Evolutionary conservation across 1,140 invertebrate species (phyloP).

Genomic region (Bombus difficillimus): DNA sequence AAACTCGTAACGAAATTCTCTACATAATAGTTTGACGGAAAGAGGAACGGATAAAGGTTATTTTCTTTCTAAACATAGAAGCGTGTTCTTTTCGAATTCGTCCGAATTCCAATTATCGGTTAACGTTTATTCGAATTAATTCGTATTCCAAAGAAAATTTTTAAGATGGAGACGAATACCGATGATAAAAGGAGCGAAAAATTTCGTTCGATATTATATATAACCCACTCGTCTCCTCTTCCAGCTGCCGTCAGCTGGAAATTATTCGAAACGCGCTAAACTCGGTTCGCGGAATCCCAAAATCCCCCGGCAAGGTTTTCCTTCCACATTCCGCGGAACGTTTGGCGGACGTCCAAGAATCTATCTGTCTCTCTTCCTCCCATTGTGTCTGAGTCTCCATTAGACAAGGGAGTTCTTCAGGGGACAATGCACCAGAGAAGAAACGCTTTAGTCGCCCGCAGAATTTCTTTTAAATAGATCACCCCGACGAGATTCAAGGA

Average conservation of each 20-base stretch:
- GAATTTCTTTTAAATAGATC: constrained; percentile 51
- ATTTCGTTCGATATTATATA: no score
- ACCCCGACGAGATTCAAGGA: background rate
- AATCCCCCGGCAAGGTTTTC: constrained; percentile 31
- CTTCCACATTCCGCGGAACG: constrained; percentile 52
- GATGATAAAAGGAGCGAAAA: no score
- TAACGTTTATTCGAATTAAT: no score
- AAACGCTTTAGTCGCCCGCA: background rate
- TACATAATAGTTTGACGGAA: no score
- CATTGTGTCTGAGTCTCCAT: background rate
- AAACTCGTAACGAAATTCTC: no score
- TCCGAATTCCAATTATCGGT: no score
- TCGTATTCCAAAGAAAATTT: no score
- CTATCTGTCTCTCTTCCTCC: background rate
- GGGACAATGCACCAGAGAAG: constrained; percentile 61
- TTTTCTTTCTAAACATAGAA: no score
- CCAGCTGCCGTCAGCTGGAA: background rate
- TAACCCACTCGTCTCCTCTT: background rate
- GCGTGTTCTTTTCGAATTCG: no score
- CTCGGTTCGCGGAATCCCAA: constrained; percentile 28
- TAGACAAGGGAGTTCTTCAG: constrained; percentile 49
- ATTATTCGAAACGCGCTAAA: constrained; percentile 35
- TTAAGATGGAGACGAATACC: no score
- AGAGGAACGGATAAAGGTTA: no score
- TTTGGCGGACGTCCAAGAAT: constrained; percentile 62